Percentiles rank a stretch among this genome's conserved stretches.
Evolutionary conservation across 2,888 invertebrate genomes (phyloP).

Genomic region (Acrocera orbiculus): DNA sequence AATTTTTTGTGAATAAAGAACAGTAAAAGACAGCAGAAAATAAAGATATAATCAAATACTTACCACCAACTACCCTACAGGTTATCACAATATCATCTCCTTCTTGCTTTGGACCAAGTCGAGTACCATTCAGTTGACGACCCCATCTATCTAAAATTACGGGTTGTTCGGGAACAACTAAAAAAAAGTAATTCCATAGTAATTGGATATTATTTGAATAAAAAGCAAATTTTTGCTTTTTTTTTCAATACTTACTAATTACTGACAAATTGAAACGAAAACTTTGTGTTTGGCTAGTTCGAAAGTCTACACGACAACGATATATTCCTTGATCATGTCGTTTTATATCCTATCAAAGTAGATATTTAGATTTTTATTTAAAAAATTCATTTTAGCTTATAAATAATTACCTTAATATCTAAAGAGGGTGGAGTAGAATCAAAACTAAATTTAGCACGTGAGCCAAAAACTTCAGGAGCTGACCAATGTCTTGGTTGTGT

Average conservation of each 20-base stretch:
- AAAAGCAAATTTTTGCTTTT: too few species aligned
- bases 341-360: conserved; percentile 48
- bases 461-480: conserved; percentile 68
- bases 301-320: conserved; percentile 77
- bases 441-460: conserved; percentile 68
- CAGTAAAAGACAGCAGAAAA: too few species aligned
- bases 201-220: too few species aligned
- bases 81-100: conserved; percentile 70
- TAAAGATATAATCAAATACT: too few species aligned
- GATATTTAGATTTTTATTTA: not conserved
- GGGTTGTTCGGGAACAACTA: conserved; percentile 78
- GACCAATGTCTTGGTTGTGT: conserved; percentile 68
- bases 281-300: conserved; percentile 76
- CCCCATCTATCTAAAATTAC: conserved; percentile 73
- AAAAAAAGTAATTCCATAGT: conserved; percentile 2
- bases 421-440: conserved; percentile 64
- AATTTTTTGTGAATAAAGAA: too few species aligned
- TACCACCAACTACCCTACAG: conserved; percentile 74
- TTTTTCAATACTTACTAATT: conserved; percentile 64
- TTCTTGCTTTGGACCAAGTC: conserved; percentile 69
- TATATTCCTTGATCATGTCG: conserved; percentile 78
- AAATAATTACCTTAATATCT: conserved; percentile 39
- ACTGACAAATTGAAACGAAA: conserved; percentile 80
- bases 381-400: not conserved
- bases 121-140: conserved; percentile 58